These are phyloP conservation scores for Cataglyphis hispanica DNA, from an alignment of 1,140 invertebrate species.

Conservation along the genomic window DNA sequence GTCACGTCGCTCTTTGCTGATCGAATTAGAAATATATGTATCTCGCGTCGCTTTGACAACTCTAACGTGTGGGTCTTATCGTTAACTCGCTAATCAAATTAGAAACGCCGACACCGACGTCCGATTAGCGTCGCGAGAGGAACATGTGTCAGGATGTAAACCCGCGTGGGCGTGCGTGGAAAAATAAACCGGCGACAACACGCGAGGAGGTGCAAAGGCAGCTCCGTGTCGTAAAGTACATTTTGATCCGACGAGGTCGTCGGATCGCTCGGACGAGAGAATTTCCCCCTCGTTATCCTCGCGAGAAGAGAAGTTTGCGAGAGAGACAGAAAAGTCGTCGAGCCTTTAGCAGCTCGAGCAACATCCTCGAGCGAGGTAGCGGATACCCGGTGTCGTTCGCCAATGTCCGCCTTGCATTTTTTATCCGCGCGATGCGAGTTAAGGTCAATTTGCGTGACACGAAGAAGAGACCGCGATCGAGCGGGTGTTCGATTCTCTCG, in stretches of 20 bases:
- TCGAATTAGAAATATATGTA: neutral
- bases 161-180: neutral
- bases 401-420: neutral
- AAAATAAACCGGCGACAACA: neutral
- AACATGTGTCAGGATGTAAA: slow-evolving; percentile 11
- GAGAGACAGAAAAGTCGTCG: slow-evolving; percentile 38
- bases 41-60: neutral
- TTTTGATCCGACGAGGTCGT: slow-evolving; percentile 61
- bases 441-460: slow-evolving; percentile 25
- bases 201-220: neutral
- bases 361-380: slow-evolving; percentile 55
- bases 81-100: slow-evolving; percentile 24
- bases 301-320: slow-evolving; percentile 24
- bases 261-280: slow-evolving; percentile 40
- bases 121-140: slow-evolving; percentile 27
- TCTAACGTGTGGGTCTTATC: neutral
- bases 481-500: neutral
- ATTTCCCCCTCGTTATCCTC: slow-evolving; percentile 64
- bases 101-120: neutral
- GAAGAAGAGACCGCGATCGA: too few species aligned
- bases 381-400: slow-evolving; percentile 2
- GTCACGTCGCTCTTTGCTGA: neutral
- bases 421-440: slow-evolving; percentile 3
- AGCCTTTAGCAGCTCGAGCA: slow-evolving; percentile 48
- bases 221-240: slow-evolving; percentile 22